phyloP scores from a whole-genome alignment of 2,797 vertebrate genomes.

The Acridotheres tristis region DNA sequence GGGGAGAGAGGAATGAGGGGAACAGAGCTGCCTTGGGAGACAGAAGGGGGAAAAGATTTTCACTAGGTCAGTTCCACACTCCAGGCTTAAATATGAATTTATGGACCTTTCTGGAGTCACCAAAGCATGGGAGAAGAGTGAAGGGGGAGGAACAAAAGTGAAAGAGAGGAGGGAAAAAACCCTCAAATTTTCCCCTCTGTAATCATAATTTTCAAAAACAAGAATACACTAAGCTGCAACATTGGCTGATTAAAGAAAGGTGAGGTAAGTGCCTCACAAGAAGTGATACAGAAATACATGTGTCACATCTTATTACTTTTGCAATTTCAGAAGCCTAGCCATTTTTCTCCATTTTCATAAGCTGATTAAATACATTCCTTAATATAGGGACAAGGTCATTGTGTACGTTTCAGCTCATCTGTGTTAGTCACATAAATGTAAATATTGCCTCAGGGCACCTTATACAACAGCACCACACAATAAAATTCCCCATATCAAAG shows the following conservation, averaged over 20 bases:
- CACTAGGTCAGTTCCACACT: background rate
- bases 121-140: background rate
- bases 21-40: background rate
- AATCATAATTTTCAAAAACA: background rate
- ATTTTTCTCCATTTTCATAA: background rate
- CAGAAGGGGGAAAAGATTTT: background rate
- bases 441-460: background rate
- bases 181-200: rapidly evolving
- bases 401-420: background rate
- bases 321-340: background rate
- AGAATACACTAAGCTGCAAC: background rate
- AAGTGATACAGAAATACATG: background rate
- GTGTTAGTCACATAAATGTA: background rate
- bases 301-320: background rate
- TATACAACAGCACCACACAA: background rate
- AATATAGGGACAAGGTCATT: background rate
- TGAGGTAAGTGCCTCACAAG: background rate
- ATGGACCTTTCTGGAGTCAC: background rate
- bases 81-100: background rate
- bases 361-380: background rate
- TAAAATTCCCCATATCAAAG: background rate
- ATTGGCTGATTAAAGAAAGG: background rate
- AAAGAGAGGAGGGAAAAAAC: rapidly evolving
- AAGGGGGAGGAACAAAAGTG: background rate
- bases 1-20: background rate